phyloP scores from a whole-genome alignment of 2,113 vertebrate species.

The Amazona vittata region DNA sequence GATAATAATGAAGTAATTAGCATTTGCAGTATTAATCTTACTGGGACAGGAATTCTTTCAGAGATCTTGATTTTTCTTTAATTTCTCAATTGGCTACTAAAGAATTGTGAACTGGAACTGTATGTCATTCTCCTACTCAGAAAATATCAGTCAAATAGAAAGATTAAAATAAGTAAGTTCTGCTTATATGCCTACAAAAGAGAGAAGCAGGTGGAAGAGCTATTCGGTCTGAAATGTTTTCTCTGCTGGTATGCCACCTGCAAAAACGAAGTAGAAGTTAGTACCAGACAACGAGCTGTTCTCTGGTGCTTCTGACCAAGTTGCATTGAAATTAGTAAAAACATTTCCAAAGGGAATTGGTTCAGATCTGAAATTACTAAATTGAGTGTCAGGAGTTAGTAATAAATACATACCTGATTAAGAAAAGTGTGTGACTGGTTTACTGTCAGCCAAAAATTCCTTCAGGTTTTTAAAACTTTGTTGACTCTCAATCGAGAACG shows the following conservation, averaged over 20 bases:
- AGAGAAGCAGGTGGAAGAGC: constrained; percentile 30
- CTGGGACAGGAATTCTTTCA: constrained; percentile 20
- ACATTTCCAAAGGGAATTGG: background rate
- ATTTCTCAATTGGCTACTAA: constrained; percentile 42
- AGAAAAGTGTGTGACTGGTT: background rate
- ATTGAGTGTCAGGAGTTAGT: background rate
- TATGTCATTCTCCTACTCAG: constrained; percentile 1
- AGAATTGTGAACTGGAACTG: background rate
- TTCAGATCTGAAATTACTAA: background rate
- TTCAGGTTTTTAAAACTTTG: background rate
- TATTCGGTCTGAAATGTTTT: background rate
- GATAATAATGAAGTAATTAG: constrained; percentile 31
- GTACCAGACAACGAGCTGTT: constrained; percentile 1
- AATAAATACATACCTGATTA: background rate
- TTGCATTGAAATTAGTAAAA: background rate
- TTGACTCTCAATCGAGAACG: background rate
- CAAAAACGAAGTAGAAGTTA: constrained; percentile 18
- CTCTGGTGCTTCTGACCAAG: background rate
- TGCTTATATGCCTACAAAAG: constrained; percentile 19
- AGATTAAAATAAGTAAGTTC: constrained; percentile 19
- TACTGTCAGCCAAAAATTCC: background rate
- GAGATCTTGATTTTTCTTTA: constrained; percentile 33
- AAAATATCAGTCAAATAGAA: constrained; percentile 40
- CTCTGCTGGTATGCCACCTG: background rate
- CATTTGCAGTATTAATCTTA: constrained; percentile 27